These are phyloP conservation scores for Strongylocentrotus purpuratus DNA, from an alignment of 35 echinoderm and acorn worm species.

Conservation along the genomic window DNA sequence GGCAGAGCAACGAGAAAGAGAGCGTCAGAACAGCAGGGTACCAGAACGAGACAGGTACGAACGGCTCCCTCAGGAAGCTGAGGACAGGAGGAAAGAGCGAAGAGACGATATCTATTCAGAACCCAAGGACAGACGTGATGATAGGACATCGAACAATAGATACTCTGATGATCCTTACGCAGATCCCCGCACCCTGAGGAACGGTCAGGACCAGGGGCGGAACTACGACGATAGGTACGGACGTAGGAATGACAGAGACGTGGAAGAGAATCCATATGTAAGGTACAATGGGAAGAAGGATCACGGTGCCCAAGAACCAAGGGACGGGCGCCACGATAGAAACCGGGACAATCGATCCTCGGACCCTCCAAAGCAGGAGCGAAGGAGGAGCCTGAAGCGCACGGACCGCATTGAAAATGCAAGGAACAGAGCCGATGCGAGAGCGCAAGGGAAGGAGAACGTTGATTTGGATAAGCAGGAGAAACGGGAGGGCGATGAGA, in stretches of 20 bases:
- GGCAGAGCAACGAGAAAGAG: slow-evolving; percentile 57
- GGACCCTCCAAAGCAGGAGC: not conserved
- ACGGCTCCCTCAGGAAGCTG: not conserved
- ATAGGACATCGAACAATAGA: not conserved
- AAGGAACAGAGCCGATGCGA: slow-evolving; percentile 50
- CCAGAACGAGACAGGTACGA: slow-evolving; percentile 43
- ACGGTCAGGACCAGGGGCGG: not conserved
- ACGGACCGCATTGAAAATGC: not conserved
- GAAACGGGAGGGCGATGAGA: slow-evolving; percentile 43
- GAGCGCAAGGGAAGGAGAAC: slow-evolving; percentile 36
- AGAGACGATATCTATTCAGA: not conserved
- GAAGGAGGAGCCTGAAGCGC: slow-evolving; percentile 45
- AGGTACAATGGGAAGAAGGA: slow-evolving; percentile 48
- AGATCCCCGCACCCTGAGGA: not conserved
- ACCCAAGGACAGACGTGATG: not conserved
- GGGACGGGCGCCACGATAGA: slow-evolving; percentile 50
- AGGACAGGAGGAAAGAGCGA: slow-evolving; percentile 23
- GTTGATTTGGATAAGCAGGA: slow-evolving; percentile 44
- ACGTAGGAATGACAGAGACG: slow-evolving; percentile 38
- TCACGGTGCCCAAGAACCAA: not conserved
- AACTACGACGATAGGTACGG: slow-evolving; percentile 30
- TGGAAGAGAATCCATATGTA: slow-evolving; percentile 56
- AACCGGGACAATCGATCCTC: slow-evolving; percentile 43
- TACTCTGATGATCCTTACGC: slow-evolving; percentile 29
- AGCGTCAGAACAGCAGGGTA: slow-evolving; percentile 27